These are phyloP conservation scores for Galerucella pusilla DNA, from an alignment of 2,888 invertebrate species.

Conservation along the genomic window DNA sequence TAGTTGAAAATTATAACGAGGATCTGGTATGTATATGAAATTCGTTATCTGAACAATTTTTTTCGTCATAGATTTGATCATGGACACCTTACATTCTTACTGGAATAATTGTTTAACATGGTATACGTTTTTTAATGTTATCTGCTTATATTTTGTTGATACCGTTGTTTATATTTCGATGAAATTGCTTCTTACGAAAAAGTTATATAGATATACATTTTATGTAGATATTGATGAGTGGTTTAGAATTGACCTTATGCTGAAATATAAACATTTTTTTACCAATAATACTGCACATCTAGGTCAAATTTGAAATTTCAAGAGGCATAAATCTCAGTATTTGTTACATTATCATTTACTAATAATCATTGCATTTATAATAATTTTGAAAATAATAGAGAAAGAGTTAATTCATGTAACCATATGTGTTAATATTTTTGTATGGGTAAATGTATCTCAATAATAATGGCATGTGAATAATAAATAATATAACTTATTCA, in stretches of 20 bases:
- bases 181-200: neutral
- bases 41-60: neutral
- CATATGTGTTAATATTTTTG: neutral
- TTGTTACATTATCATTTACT: neutral
- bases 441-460: too few species aligned
- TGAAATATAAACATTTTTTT: neutral
- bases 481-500: too few species aligned
- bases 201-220: neutral
- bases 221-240: neutral
- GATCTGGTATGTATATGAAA: neutral
- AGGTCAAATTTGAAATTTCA: neutral
- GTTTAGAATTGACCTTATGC: neutral
- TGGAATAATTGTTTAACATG: neutral
- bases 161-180: neutral
- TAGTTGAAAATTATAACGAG: neutral
- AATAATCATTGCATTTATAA: neutral
- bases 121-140: neutral
- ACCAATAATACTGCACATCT: neutral
- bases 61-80: neutral
- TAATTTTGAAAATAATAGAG: neutral
- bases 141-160: neutral
- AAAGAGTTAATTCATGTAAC: neutral
- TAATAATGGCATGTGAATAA: too few species aligned
- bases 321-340: neutral
- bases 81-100: conserved; percentile 1